Percentiles rank a stretch among this genome's conserved stretches.
Evolutionary conservation across 2,888 invertebrate species (phyloP).

Genomic region (Spilosoma lubricipeda): DNA sequence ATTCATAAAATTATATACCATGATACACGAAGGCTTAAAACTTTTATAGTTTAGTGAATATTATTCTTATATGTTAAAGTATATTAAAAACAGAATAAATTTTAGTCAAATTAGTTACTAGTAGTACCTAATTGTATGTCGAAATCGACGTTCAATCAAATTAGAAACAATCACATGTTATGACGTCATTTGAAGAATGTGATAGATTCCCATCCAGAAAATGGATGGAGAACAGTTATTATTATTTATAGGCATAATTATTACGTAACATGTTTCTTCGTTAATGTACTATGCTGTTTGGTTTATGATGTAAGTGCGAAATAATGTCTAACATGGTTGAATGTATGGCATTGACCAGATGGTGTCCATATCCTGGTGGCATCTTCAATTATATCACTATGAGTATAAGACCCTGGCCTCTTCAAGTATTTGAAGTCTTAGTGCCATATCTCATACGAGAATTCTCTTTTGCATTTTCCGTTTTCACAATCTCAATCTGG

Average conservation of each 20-base stretch:
- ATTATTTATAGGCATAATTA: not conserved
- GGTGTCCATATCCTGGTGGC: not conserved
- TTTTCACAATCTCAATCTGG: not conserved
- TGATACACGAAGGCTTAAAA: no score
- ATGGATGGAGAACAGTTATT: not conserved
- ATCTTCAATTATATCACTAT: not conserved
- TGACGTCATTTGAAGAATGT: not conserved
- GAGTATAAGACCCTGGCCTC: not conserved
- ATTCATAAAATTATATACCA: no score
- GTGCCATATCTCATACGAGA: not conserved
- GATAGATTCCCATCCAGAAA: not conserved
- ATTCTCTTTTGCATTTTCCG: not conserved
- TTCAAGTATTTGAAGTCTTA: not conserved
- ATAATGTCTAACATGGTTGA: not conserved
- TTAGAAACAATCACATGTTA: not conserved
- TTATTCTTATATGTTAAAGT: not conserved
- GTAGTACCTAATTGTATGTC: no score
- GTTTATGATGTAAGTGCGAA: constrained; percentile 1
- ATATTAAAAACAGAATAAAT: not conserved
- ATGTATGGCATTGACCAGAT: not conserved
- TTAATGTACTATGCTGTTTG: not conserved
- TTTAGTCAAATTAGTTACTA: not conserved
- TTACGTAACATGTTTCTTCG: not conserved
- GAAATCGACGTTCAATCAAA: not conserved
- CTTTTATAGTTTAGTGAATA: not conserved